Evolutionary conservation across 2,888 invertebrate genomes (phyloP).

Genomic region (Tenthredo mesomela): DNA sequence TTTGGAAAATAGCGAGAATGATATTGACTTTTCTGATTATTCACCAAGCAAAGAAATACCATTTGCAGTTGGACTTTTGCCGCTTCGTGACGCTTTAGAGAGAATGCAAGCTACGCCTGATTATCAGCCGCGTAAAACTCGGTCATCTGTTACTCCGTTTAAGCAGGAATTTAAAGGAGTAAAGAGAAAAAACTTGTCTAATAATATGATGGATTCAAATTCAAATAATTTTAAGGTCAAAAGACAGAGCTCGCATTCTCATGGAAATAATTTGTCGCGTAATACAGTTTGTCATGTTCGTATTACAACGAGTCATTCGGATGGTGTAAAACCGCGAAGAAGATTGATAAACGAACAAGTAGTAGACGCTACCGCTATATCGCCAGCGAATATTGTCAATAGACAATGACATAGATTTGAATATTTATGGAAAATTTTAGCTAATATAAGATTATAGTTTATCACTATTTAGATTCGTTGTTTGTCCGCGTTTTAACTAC

Average conservation of each 20-base stretch:
- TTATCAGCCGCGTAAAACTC: constrained; percentile 77
- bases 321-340: constrained; percentile 60
- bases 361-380: constrained; percentile 55
- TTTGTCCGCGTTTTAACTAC: background rate
- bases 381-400: constrained; percentile 56
- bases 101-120: constrained; percentile 77
- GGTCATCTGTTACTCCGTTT: constrained; percentile 72
- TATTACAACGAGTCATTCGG: constrained; percentile 70
- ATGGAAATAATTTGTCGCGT: constrained; percentile 59
- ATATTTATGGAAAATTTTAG: constrained; percentile 40
- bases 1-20: constrained; percentile 64
- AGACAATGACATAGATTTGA: constrained; percentile 60
- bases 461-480: background rate
- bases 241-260: constrained; percentile 50
- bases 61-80: constrained; percentile 76
- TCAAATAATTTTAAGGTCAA: constrained; percentile 40
- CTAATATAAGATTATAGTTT: constrained; percentile 46
- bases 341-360: constrained; percentile 58
- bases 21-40: constrained; percentile 61
- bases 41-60: constrained; percentile 76
- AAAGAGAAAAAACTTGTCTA: constrained; percentile 60
- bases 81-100: constrained; percentile 75
- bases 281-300: constrained; percentile 74
- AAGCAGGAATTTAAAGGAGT: constrained; percentile 64
- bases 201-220: constrained; percentile 46